A percentile compares a stretch with the other conserved stretches of the same genome.
These are phyloP conservation scores for Cantharis flavilabris DNA, from an alignment of 2,888 invertebrate species.

Conservation along the genomic window DNA sequence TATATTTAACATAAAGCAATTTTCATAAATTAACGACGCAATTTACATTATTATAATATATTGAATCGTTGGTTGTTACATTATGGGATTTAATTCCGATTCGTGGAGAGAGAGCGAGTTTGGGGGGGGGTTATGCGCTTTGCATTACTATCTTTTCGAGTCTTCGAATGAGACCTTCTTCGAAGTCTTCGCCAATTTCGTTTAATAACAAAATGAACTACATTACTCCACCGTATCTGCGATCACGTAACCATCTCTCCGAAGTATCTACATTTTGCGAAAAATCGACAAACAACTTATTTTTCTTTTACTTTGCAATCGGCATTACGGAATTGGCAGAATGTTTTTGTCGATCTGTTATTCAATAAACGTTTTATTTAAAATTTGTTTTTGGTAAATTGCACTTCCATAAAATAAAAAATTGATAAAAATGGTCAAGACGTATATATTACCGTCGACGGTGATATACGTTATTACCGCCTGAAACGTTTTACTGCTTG, in stretches of 20 bases:
- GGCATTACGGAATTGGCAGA: background rate
- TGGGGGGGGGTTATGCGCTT: background rate
- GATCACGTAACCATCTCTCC: background rate
- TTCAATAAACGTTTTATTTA: background rate
- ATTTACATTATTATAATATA: background rate
- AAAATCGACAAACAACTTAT: background rate
- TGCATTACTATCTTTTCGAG: too few species aligned
- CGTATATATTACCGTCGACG: background rate
- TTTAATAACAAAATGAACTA: background rate
- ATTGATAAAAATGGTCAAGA: conserved; percentile 1
- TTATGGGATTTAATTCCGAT: background rate
- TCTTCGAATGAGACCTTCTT: too few species aligned
- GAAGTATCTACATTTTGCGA: background rate
- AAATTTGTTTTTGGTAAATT: background rate
- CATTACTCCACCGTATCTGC: background rate
- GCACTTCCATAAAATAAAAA: background rate
- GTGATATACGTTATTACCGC: background rate
- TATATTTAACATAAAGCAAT: conserved; percentile 7
- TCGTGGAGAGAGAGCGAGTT: background rate
- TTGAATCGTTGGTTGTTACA: background rate
- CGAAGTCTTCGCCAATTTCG: background rate
- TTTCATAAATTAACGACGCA: background rate
- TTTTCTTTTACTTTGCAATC: background rate
- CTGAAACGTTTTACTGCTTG: background rate
- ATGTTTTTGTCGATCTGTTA: background rate